phyloP scores from a whole-genome alignment of 1,140 invertebrate genomes.

The Drosophila yakuba region DNA sequence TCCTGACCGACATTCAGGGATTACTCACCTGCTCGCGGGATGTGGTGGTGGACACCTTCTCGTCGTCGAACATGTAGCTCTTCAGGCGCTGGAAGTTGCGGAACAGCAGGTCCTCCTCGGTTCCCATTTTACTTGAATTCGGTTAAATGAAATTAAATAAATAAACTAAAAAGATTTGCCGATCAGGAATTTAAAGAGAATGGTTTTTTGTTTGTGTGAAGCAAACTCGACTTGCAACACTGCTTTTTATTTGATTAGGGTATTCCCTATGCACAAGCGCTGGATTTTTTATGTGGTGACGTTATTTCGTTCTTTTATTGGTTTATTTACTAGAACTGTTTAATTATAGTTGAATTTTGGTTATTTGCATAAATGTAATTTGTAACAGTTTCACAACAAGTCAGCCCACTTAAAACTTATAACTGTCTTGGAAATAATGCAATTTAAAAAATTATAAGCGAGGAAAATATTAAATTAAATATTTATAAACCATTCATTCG shows the following conservation, averaged over 20 bases:
- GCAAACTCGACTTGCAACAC: background rate
- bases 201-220: background rate
- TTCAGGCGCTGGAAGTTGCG: constrained; percentile 71
- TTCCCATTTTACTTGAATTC: constrained; percentile 40
- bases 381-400: no score
- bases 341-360: no score
- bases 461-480: background rate
- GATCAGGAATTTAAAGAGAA: constrained; percentile 5
- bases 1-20: background rate
- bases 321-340: no score
- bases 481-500: background rate
- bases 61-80: constrained; percentile 84
- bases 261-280: background rate
- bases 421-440: no score
- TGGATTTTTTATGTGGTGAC: no score
- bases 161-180: constrained; percentile 35
- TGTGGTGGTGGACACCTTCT: constrained; percentile 85
- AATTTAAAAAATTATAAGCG: no score
- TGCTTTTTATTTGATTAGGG: background rate
- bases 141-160: constrained; percentile 29
- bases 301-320: no score
- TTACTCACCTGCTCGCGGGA: constrained; percentile 87
- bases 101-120: constrained; percentile 61
- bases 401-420: no score
- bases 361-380: background rate